Base-by-base conservation (phyloP, 2,888 invertebrate genomes). In the Leptinotarsa haldemani region DNA sequence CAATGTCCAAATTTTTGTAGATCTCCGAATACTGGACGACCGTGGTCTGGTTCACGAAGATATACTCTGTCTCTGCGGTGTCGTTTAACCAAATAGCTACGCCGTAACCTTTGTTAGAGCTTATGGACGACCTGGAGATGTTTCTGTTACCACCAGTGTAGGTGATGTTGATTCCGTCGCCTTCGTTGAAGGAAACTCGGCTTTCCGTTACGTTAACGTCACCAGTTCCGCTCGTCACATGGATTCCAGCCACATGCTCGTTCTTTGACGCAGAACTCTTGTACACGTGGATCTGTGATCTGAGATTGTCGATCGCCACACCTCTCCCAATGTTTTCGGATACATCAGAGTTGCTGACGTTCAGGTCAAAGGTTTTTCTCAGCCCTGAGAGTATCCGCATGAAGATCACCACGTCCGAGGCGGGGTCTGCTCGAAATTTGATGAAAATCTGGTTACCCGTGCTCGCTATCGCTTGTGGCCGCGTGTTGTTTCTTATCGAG, bases 81-180 rank as follows among this genome's bases (percentile, higher is more conserved):
- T 96, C 93, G 85, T 98, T 98, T 71, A 97, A 88, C 95, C 97
- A 97, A 12, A 97, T 91, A 0, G 97, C 94, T 25, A 97, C 87
- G 2, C 98, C 98, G 82, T 95, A 94, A 12, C 97, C 96, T 78
- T 91, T 90, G 87, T 99, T 99, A 0, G 95, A 94, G 68, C 94
- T 94, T 30, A 99, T 88, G 40, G 92, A 93, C 63, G 96, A 94
- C 80, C 93, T 90, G 15, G 98, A 98, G 75, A 99, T 91, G 83
- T 99, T 97, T 77, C 97, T 91, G 81, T 94, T 94, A 1, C 99
- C 99, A 0, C 99, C 99, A 3, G 95, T 94, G 75, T 96, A 96
- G 0, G 98, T 97, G 15, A 99, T 93, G 86, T 99, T 99, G 13
- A 99, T 90, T 0, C 99, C 99, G 83, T 97, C 97, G 1, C 97